Base-by-base conservation (phyloP, 1,140 invertebrate genomes). In the Drosophila pandora region DNA sequence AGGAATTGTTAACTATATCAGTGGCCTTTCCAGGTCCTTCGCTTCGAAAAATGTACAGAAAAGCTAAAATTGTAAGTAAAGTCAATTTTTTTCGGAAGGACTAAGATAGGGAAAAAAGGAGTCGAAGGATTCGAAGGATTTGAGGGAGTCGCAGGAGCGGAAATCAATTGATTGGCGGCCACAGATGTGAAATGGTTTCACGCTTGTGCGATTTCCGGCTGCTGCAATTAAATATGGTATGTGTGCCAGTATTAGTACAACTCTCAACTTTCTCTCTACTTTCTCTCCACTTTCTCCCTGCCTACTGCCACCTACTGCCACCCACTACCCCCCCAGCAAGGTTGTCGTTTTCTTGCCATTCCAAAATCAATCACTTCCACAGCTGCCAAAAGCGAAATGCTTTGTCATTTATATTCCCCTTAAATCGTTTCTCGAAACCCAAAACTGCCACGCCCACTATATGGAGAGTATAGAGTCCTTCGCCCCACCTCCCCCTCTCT, bases 341-440 rank as follows among this genome's bases (percentile, higher is more conserved):
- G 52, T 41, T 52, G 21, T 37, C 60, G 47, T 17, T 65, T 70
- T 37, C 48, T 48, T 37, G 49, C 37, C 30, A 41, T 54, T 68
- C 56, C 58, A 82, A 55, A 87, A 85, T 85, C 83, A 87, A 85
- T 85, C 81, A 85, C 70, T 85, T 77, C 65, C 65, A 43, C 65
- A 72, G 70, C 71, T 85, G 81, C 70, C 78, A 87, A 82, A 78
- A 49, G 59, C 64, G 76, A 82, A 87, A 78, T 76, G 78, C 82
- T 75, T 71, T 82, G 82, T 85, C 82, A 85, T 88, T 82, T 79
- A 68, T 87, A 78, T 73, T 28, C 49, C 52, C 62, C 65, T 67
- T 68, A 78, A 85, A 79, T 74, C 49, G 73, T 63, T 82, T 77
- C 17, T 7, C 13, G 6, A 6, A 43, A 13, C n/a, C 39, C 45